A percentile compares a stretch with the other conserved stretches of the same genome.
phyloP scores from a whole-genome alignment of 2,888 invertebrate species.

The Strigamia crassipes region DNA sequence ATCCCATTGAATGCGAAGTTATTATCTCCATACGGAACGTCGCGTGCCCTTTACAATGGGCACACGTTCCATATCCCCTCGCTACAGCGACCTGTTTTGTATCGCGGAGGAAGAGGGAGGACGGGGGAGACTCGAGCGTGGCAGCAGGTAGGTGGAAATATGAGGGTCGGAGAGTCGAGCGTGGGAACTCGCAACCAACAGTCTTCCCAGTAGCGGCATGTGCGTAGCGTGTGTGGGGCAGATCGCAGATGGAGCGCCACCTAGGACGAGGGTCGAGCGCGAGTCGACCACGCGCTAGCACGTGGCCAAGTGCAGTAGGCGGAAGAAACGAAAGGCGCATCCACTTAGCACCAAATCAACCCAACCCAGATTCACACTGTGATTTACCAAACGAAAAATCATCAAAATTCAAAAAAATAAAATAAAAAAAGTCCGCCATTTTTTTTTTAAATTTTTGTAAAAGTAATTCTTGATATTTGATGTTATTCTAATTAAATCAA shows the following conservation, averaged over 20 bases:
- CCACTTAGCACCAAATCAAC: not conserved
- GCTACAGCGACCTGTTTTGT: slow-evolving; percentile 1
- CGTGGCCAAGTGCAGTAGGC: not conserved
- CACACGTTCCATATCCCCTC: slow-evolving; percentile 6
- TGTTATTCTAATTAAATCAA: too few species aligned
- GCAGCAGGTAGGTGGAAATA: slow-evolving; percentile 22
- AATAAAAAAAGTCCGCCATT: too few species aligned
- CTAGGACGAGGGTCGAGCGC: slow-evolving; percentile 2
- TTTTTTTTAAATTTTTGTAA: too few species aligned
- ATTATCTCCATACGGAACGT: not conserved
- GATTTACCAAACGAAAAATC: not conserved
- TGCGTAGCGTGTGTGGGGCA: slow-evolving; percentile 44
- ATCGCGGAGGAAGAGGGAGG: not conserved
- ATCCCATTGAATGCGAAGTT: not conserved
- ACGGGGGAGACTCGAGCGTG: slow-evolving; percentile 8
- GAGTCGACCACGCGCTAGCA: slow-evolving; percentile 42
- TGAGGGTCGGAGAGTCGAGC: slow-evolving; percentile 3
- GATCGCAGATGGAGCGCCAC: slow-evolving; percentile 45
- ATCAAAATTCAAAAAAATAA: too few species aligned
- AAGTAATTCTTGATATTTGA: too few species aligned
- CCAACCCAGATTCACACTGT: not conserved
- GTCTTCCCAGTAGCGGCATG: slow-evolving; percentile 43
- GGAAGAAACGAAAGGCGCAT: not conserved
- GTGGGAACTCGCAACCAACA: slow-evolving; percentile 23
- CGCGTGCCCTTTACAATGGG: slow-evolving; percentile 21